Base-by-base conservation (phyloP, 2,888 invertebrate genomes). In the Ypsolopha scabrella region DNA sequence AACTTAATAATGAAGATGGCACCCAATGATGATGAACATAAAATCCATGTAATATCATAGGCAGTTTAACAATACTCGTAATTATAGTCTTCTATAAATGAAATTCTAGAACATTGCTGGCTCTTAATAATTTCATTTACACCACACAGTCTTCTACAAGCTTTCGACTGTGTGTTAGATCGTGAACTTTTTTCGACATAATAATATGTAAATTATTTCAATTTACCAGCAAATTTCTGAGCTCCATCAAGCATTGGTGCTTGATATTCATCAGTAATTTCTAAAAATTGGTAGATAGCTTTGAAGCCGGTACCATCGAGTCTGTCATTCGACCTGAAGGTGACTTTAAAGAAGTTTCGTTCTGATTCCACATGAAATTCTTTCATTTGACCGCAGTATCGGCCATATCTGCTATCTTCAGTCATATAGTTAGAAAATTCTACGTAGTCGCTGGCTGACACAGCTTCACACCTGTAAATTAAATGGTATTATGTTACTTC, bases 351-450 rank as follows among this genome's bases (percentile, higher is more conserved):
- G 87, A 97, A 98, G 68, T 94, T 93, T 54, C 94, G 90, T 69
- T 98, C 97, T 6, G 97, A 97, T 62, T 92, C 92, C 41, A 95
- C 90, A 67, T 92, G 91, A 70, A 95, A 94, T 64, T 93, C 93
- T 65, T 90, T 90, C 74, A 92, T 88, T 64, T 92, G 92, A 7
- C 98, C 98, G 74, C 98, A 99, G 73, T 95, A 93, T 66, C 95
- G 90, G 48, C 92, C 90, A 77, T 94, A 95, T 75, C 96, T 96
- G 67, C 94, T 90, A 82, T 99, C 98, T 60, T 93, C 90, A 56
- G 94, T 91, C 89, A 94, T 91, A 72, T 93, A 96, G 87, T 98
- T 99, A 47, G 97, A 97, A 81, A 99, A 97, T 75, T 98, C 96
- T 51, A 99, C 94, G 79, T 94, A 98, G 80, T 99, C 99, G 68